Base-by-base conservation (phyloP, 2,888 invertebrate genomes). In the Baronia brevicornis region DNA sequence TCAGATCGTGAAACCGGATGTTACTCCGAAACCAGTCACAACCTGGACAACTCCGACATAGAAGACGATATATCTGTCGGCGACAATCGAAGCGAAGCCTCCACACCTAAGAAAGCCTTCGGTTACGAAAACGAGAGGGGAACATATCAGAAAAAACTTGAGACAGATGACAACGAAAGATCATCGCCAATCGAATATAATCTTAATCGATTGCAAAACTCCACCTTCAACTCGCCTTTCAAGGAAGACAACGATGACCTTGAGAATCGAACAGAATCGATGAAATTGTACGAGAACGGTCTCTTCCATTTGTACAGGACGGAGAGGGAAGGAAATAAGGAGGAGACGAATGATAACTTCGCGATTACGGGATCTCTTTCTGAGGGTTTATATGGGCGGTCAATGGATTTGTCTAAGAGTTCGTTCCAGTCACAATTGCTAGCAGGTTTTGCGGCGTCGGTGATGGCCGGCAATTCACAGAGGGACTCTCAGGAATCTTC, bases 21-120 rank as follows among this genome's bases (percentile, higher is more conserved):
- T 13, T 54, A 52, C 20, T 69, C 74, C 9, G 45, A 52, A 1
- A 42, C 57, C 1, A 71, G 69, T 24, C 66, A 59, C 8, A 67
- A 72, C 17, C 39, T 61, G 1, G 77, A 75, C 25, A 52, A 61
- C 1, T 75, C 78, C 0, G 79, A 78, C 25, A 48, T 54, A 0
- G 75, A 82, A 14, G 78, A 84, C 31, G 82, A 84, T 36, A 79
- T 84, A 38, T 78, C 80, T 2, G 79, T 84, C 10, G 75, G 84
- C 2, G 75, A 82, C 43, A 79, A 82, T 36, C 64, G 84, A 43
- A 78, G 84, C 29, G 75, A 80, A 20, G 56, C 78, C 0, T 80
- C 78, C 0, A 65, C 71, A 0, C 71, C 73, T 2, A 61, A 61
- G 39, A 38, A 42, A 5, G 48, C 53, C 7, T 59, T 46, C 4